A percentile compares a stretch with the other conserved stretches of the same genome.
Evolutionary conservation across 2,888 invertebrate genomes (phyloP).

Genomic region (Vanessa cardui): DNA sequence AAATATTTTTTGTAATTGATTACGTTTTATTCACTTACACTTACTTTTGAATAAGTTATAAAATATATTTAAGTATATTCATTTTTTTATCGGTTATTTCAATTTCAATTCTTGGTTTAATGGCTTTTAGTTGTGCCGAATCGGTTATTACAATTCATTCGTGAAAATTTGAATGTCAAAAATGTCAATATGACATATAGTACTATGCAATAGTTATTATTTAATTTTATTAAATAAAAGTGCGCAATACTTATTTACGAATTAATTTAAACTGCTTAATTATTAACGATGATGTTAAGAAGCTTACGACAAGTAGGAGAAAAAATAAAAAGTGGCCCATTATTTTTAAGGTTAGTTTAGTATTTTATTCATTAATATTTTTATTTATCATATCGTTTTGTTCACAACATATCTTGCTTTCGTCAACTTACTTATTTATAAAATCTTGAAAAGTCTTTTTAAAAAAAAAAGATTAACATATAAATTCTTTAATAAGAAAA

Average conservation of each 20-base stretch:
- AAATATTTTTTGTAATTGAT: too few species aligned
- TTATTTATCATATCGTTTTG: background rate
- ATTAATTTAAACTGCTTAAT: background rate
- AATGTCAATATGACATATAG: slow-evolving; percentile 11
- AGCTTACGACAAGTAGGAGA: slow-evolving; percentile 41
- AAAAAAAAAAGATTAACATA: too few species aligned
- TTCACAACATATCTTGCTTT: background rate
- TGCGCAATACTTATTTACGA: background rate
- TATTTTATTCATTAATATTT: background rate
- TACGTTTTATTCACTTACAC: too few species aligned
- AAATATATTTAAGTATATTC: too few species aligned
- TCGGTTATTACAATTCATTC: background rate
- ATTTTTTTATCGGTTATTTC: too few species aligned
- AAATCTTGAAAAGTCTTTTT: too few species aligned
- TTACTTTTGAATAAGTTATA: too few species aligned
- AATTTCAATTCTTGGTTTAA: too few species aligned
- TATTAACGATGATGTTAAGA: slow-evolving; percentile 50
- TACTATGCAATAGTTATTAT: background rate
- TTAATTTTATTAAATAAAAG: background rate
- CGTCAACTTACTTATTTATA: background rate
- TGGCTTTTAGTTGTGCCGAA: too few species aligned
- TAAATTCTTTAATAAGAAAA: too few species aligned
- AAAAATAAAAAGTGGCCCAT: slow-evolving; percentile 40
- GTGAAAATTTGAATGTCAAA: too few species aligned
- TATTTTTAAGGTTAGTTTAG: slow-evolving; percentile 55